A percentile compares a stretch with the other conserved stretches of the same genome.
Evolutionary conservation across 2,113 vertebrate species (phyloP).

Genomic region (Entomyzon cyanotis): DNA sequence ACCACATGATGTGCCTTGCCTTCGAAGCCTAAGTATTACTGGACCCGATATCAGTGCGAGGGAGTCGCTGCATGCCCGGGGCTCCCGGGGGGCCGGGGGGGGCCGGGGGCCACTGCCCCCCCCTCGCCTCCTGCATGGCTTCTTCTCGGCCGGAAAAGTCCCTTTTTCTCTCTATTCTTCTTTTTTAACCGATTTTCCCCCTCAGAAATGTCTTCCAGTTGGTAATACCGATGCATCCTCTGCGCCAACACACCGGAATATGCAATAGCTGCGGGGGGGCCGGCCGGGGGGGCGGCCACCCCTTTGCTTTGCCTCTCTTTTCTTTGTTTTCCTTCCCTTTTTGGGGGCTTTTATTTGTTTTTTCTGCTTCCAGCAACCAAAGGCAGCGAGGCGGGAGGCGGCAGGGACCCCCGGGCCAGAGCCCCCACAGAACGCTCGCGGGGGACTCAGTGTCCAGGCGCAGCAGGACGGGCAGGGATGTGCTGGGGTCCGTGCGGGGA

Average conservation of each 20-base stretch:
- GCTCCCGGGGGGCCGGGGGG: constrained; percentile 65
- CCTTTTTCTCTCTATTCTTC: neutral
- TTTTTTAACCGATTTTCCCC: neutral
- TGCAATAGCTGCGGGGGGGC: constrained; percentile 66
- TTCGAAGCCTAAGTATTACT: constrained; percentile 82
- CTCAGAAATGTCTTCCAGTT: constrained; percentile 73
- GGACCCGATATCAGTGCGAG: constrained; percentile 75
- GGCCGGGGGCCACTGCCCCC: neutral
- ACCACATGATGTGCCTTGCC: constrained; percentile 98
- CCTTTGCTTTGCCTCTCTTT: neutral
- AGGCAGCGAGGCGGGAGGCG: neutral
- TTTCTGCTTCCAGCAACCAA: constrained; percentile 55
- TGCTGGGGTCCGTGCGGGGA: neutral
- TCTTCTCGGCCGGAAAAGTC: constrained; percentile 19
- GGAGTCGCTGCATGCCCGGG: constrained; percentile 85
- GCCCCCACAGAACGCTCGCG: neutral
- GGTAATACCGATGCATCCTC: constrained; percentile 43
- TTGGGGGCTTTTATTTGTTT: neutral
- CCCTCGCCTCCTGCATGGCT: constrained; percentile 25
- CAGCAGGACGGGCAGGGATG: neutral
- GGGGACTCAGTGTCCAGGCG: neutral
- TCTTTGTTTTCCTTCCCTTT: neutral
- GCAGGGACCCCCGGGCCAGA: neutral
- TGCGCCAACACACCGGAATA: constrained; percentile 67
- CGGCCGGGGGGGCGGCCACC: neutral